These are phyloP conservation scores for Rhadina sibilatrix DNA, from an alignment of 2,113 vertebrate genomes.

Conservation along the genomic window DNA sequence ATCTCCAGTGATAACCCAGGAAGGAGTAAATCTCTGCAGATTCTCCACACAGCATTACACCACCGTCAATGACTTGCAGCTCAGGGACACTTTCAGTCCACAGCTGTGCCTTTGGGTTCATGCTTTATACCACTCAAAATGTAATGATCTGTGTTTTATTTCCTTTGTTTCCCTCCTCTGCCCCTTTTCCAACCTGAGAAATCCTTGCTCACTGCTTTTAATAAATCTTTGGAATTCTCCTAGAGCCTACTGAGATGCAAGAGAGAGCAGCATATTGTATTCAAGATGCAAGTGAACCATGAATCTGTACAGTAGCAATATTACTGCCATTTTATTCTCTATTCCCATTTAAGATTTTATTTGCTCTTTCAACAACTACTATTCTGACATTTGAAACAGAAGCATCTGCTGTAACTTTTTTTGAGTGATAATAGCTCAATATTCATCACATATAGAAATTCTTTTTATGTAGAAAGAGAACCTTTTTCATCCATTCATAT, in stretches of 20 bases:
- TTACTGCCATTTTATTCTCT: not conserved
- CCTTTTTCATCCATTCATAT: not conserved
- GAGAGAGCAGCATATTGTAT: not conserved
- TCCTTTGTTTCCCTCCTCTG: not conserved
- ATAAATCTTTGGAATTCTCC: not conserved
- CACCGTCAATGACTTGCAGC: not conserved
- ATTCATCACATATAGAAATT: not conserved
- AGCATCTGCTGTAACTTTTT: not conserved
- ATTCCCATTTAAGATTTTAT: not conserved
- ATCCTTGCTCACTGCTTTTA: not conserved
- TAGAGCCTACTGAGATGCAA: not conserved
- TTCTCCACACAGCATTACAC: not conserved
- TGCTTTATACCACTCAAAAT: not conserved
- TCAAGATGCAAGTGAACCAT: not conserved
- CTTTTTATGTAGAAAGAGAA: not conserved
- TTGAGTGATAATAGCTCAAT: not conserved
- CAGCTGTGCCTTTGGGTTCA: not conserved
- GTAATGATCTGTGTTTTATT: not conserved
- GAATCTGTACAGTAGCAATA: not conserved
- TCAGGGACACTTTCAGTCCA: not conserved
- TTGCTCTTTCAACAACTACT: not conserved
- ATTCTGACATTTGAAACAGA: constrained; percentile 1
- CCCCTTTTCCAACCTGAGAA: not conserved
- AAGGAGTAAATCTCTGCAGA: not conserved
- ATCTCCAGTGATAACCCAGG: not conserved